Base-by-base conservation (phyloP, 2,113 vertebrate genomes). In the Coracopsis vasa region DNA sequence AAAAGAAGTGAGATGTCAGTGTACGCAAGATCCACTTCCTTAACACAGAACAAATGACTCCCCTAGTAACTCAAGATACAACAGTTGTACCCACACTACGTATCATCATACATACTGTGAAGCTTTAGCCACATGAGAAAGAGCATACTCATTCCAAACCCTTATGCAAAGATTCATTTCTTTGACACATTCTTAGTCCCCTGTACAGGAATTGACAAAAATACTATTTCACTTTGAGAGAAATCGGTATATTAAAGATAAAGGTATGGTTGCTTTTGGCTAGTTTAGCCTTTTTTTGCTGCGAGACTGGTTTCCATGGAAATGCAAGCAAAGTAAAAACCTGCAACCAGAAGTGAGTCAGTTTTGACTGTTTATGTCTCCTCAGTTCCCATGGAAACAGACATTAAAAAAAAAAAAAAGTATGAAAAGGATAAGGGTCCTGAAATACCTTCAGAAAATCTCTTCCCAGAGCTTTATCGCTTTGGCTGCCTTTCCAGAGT, bases 341-440 rank as follows among this genome's bases (percentile, higher is more conserved):
- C 94, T 96, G 91, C 80, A 86, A 95, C 21, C 54, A 97, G 75
- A 95, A 95, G 51, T 81, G 84, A 97, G 86, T 92, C 90, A 96
- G 92, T 95, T 95, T 87, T 92, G 88, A 69, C 88, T 92, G 91
- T 96, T 97, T 97, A 92, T 72, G 86, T 95, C 94, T 92, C 92
- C 37, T 77, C 72, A 51, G 95, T 96, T 96, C 37, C 95, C 92
- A 94, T 94, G 79, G 97, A 94, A 97, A 97, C 88, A 94, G 95
- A 95, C 85, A 74, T 87, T 17, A 17, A 80, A 70, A 80, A 77
- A 94, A 65, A 47, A 84, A 71, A 41, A 53, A 66, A 58, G 1
- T 13, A 80, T 9, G 62, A 90, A 80, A 89, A 78, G 70, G 33
- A 94, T 81, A 84, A 89, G 80, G 79, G 88, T 96, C 85, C 82